These are phyloP conservation scores for Thera obeliscata DNA, from an alignment of 2,888 invertebrate species.

Conservation along the genomic window DNA sequence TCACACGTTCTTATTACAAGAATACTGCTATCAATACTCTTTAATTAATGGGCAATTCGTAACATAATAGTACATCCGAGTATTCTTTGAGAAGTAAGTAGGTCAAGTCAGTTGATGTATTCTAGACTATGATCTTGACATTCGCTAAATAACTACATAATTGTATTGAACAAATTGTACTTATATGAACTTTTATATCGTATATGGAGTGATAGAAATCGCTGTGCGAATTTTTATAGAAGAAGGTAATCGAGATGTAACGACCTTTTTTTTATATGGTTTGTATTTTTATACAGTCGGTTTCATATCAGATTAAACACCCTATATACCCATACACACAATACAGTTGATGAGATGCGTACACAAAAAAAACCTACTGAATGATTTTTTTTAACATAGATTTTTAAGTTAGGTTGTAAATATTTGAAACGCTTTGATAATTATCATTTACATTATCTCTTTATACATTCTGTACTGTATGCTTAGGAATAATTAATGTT, in stretches of 20 bases:
- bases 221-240: conserved; percentile 17
- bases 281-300: too few species aligned
- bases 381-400: too few species aligned
- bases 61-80: conserved; percentile 24
- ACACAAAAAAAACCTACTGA: too few species aligned
- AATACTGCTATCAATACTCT: conserved; percentile 20
- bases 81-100: conserved; percentile 55
- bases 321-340: too few species aligned
- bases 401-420: too few species aligned
- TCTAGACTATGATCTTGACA: conserved; percentile 62
- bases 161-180: conserved; percentile 10
- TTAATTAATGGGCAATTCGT: conserved; percentile 28
- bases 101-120: conserved; percentile 70
- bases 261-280: conserved; percentile 2
- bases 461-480: too few species aligned
- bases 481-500: too few species aligned
- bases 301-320: too few species aligned
- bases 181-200: conserved; percentile 13
- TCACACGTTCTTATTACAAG: conserved; percentile 33
- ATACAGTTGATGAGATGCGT: too few species aligned
- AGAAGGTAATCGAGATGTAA: conserved; percentile 20
- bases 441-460: too few species aligned
- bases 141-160: conserved; percentile 41
- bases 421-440: too few species aligned
- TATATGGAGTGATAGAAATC: conserved; percentile 20